phyloP scores from a whole-genome alignment of 2,113 vertebrate genomes.

The Phylloscopus trochiloides region DNA sequence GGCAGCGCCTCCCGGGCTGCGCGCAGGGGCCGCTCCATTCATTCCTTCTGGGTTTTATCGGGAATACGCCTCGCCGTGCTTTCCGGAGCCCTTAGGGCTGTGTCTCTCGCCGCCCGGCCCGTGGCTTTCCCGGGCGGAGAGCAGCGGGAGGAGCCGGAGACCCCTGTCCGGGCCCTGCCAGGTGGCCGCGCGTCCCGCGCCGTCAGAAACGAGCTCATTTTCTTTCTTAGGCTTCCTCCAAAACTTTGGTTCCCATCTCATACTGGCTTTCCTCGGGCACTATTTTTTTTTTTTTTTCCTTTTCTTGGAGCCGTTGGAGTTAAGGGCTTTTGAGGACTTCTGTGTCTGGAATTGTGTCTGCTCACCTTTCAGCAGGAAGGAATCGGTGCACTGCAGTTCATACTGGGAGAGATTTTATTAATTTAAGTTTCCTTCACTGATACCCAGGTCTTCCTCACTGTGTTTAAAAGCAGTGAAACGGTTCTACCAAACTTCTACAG shows the following conservation, averaged over 20 bases:
- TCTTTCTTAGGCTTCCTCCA: not conserved
- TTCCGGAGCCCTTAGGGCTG: not conserved
- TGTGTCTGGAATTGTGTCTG: not conserved
- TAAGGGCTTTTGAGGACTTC: not conserved
- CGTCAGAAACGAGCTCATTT: not conserved
- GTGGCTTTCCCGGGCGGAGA: not conserved
- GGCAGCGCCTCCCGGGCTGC: not conserved
- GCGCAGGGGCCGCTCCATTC: not conserved
- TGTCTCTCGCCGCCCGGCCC: fast-evolving
- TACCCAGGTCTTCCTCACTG: fast-evolving
- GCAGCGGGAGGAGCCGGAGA: not conserved
- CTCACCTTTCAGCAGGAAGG: not conserved
- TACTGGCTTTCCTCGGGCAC: fast-evolving
- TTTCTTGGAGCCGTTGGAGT: not conserved
- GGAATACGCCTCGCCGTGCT: fast-evolving
- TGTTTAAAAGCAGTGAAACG: fast-evolving
- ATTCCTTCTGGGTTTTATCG: not conserved
- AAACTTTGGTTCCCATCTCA: not conserved
- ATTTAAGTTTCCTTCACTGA: fast-evolving
- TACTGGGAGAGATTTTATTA: not conserved
- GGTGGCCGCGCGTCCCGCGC: not conserved
- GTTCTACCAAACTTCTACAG: fast-evolving
- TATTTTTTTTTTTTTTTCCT: fast-evolving
- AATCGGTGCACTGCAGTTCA: fast-evolving
- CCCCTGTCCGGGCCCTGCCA: fast-evolving